Evolutionary conservation across 1,140 invertebrate genomes (phyloP).

Genomic region (Triops cancriformis): DNA sequence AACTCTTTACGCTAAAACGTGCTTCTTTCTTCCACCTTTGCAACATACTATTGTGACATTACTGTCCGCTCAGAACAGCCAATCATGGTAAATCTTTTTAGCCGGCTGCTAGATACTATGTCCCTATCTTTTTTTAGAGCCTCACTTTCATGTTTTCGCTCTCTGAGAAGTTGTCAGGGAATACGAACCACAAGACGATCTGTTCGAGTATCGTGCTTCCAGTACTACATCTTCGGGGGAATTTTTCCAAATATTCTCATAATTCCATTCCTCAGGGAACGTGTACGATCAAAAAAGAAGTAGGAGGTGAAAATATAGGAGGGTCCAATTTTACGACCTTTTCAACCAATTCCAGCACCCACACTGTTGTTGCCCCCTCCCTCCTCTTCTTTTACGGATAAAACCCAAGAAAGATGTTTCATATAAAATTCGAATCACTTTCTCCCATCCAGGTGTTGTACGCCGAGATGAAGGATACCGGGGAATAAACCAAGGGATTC

Average conservation of each 20-base stretch:
- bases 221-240: not conserved
- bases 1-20: too few species aligned
- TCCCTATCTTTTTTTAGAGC: too few species aligned
- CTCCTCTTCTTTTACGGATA: not conserved
- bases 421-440: conserved; percentile 1
- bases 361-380: not conserved
- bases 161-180: too few species aligned
- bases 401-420: not conserved
- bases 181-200: too few species aligned
- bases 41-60: too few species aligned
- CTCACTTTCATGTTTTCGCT: too few species aligned
- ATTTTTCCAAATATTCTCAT: not conserved
- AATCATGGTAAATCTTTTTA: too few species aligned
- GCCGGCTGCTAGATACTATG: too few species aligned
- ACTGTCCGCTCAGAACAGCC: too few species aligned
- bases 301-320: not conserved
- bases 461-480: not conserved
- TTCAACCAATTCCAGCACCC: not conserved
- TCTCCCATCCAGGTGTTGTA: not conserved
- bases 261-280: not conserved
- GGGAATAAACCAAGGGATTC: not conserved
- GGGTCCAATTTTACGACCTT: not conserved
- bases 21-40: too few species aligned
- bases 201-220: too few species aligned
- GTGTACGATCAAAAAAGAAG: too few species aligned